Base-by-base conservation (phyloP, 2,888 invertebrate genomes). In the Drosophila incognita region DNA sequence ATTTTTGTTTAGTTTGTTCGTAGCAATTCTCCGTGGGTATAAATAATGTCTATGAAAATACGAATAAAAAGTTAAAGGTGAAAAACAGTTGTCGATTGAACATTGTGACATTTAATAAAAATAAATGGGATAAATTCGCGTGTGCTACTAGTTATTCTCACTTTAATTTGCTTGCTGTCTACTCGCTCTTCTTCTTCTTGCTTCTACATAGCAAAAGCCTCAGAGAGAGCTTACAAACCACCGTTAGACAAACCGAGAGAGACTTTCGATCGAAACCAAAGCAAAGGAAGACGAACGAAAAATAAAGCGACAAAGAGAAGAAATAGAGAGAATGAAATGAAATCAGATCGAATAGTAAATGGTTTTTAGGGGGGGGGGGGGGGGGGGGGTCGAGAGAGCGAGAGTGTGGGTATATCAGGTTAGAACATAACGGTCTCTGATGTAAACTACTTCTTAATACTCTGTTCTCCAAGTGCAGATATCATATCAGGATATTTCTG, bases 361-460 rank as follows among this genome's bases (percentile, higher is more conserved):
- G 11, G 11, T n/a, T 5, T 3, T 0, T 38, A 7, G 2, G 1
- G 5, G 2, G 10, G 40, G n/a, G 10, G 1, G 11, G 18, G 10
- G 10, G 10, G 40, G 31, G 6, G 4, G 4, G n/a, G 3, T 27
- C 27, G 27, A 27, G 27, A 27, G 4, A 27, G 27, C 27, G 27
- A 27, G 27, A 27, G 4, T 27, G 27, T 27, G 40, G 42, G n/a
- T 42, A 42, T 42, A 42, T 21, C 11, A 15, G 13, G 46, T 15
- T 15, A 21, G 7, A 40, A 40, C 40, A 40, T 10, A 40, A n/a
- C n/a, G 10, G n/a, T 10, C 18, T 40, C 40, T n/a, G 40, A 7
- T 36, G 36, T 36, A 18, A 36, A 15, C 10, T 40, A 18, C 18
- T 40, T 8, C 10, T 38, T n/a, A 18, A 40, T n/a, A 40, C n/a